phyloP scores from a whole-genome alignment of 2,113 vertebrate genomes.

The Tetraodon nigroviridis region DNA sequence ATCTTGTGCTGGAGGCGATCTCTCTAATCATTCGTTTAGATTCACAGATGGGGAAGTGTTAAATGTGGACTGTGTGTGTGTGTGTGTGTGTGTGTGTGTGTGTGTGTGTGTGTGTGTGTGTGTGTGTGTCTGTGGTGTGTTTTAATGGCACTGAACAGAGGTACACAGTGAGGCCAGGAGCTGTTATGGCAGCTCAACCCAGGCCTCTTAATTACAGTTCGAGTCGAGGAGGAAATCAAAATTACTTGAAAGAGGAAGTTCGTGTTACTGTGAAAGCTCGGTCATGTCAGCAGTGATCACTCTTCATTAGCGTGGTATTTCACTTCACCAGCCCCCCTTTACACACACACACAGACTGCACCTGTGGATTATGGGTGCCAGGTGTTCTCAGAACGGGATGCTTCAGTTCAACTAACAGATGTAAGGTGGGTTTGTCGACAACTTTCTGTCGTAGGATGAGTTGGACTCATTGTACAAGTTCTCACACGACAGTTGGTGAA shows the following conservation, averaged over 20 bases:
- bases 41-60: constrained; percentile 37
- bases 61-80: constrained; percentile 28
- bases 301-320: constrained; percentile 63
- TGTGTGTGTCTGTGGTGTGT: too few species aligned
- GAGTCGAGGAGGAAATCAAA: constrained; percentile 62
- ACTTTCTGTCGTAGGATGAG: constrained; percentile 41
- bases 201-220: constrained; percentile 51
- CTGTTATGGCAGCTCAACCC: constrained; percentile 19
- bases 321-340: constrained; percentile 35
- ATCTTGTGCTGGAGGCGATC: constrained; percentile 44
- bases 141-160: constrained; percentile 2
- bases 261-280: constrained; percentile 51
- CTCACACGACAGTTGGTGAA: neutral
- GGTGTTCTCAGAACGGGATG: constrained; percentile 56
- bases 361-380: constrained; percentile 56
- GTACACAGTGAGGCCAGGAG: constrained; percentile 10
- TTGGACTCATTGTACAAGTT: constrained; percentile 12
- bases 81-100: too few species aligned
- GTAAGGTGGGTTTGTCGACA: constrained; percentile 39
- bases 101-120: too few species aligned
- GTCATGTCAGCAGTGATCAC: constrained; percentile 56
- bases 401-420: constrained; percentile 58
- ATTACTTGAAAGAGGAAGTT: constrained; percentile 65
- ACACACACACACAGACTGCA: constrained; percentile 35
- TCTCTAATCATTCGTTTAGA: constrained; percentile 40